Conservation (phyloP, 2,888 invertebrate species). For the Coecobrya sp. region DNA sequence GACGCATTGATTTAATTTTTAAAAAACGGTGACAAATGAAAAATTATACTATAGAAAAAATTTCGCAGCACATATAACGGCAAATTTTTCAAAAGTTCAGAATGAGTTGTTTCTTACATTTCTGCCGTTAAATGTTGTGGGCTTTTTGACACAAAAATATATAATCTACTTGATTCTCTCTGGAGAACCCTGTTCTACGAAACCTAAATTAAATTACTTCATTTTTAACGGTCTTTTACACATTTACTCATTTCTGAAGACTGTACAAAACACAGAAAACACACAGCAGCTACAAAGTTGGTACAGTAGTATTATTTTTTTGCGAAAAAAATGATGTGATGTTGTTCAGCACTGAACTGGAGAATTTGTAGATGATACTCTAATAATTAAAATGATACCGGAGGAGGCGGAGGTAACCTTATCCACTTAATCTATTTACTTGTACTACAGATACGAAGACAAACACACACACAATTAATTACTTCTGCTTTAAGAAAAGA, state of each 20-base stretch:
- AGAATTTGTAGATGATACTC: neutral
- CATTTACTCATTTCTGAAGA: neutral
- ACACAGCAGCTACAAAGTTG: neutral
- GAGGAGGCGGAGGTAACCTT: conserved; percentile 63
- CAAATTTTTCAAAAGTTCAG: too few relatives aligned
- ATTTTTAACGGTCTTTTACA: neutral
- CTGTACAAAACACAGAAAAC: neutral
- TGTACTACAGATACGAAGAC: neutral
- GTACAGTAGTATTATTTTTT: neutral
- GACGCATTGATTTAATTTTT: too few relatives aligned
- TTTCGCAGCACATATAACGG: too few relatives aligned
- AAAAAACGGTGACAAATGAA: too few relatives aligned
- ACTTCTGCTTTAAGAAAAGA: neutral
- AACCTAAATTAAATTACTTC: neutral
- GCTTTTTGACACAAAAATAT: neutral
- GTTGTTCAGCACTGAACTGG: neutral
- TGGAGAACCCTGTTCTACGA: neutral
- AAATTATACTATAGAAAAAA: too few relatives aligned
- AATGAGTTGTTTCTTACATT: neutral
- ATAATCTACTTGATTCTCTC: neutral
- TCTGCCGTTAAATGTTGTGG: neutral
- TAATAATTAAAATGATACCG: neutral
- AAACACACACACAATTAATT: neutral
- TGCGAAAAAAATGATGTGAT: neutral
- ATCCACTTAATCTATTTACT: conserved; percentile 51